These are phyloP conservation scores for Olivierus martensii DNA, from an alignment of 1,140 invertebrate genomes.

Conservation along the genomic window DNA sequence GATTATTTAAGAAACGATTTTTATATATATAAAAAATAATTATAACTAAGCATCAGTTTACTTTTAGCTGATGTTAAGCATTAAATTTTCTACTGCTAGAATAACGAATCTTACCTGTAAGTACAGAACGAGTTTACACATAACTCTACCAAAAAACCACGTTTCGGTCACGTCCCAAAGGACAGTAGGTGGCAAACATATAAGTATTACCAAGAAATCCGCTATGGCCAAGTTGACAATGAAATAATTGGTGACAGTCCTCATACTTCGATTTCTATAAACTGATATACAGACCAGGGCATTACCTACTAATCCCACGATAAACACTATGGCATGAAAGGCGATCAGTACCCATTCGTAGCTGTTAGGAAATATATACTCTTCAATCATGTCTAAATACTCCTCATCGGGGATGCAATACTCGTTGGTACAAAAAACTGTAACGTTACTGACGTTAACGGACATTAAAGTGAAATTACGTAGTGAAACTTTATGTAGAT, in stretches of 20 bases:
- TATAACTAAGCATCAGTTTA: no score
- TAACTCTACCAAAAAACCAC: constrained; percentile 64
- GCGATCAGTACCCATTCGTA: constrained; percentile 51
- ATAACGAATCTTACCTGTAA: constrained; percentile 79
- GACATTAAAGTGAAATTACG: no score
- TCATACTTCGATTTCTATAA: constrained; percentile 52
- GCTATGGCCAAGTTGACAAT: constrained; percentile 38
- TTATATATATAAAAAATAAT: no score
- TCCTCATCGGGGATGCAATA: constrained; percentile 21
- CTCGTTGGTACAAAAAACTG: constrained; percentile 9
- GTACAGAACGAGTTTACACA: constrained; percentile 72
- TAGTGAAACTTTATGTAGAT: no score
- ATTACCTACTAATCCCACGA: constrained; percentile 72
- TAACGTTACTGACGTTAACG: background rate
- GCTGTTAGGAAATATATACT: constrained; percentile 21
- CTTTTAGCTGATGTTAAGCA: no score
- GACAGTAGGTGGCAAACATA: constrained; percentile 79
- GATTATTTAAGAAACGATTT: no score
- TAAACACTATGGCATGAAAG: constrained; percentile 67
- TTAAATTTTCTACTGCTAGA: no score
- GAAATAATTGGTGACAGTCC: constrained; percentile 38
- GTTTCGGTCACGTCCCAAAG: constrained; percentile 85
- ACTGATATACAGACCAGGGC: constrained; percentile 78
- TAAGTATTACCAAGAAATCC: constrained; percentile 58
- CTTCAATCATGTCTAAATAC: constrained; percentile 19